These are phyloP conservation scores for Hedychridium roseum DNA, from an alignment of 2,888 invertebrate genomes.

Conservation along the genomic window DNA sequence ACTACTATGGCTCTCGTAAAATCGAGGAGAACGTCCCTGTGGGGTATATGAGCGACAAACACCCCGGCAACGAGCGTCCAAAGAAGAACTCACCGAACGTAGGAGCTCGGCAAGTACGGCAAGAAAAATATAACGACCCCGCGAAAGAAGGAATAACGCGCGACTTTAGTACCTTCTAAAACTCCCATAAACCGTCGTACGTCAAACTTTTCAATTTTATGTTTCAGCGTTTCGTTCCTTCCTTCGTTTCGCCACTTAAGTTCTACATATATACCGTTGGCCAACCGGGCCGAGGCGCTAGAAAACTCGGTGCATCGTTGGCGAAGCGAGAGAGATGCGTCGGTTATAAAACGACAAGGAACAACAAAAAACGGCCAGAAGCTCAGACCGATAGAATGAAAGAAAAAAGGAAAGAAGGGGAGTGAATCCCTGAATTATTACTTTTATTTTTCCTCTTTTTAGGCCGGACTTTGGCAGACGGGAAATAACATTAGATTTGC, in stretches of 20 bases:
- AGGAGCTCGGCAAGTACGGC: conserved; percentile 22
- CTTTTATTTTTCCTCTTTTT: conserved; percentile 5
- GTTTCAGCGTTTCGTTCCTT: conserved; percentile 46
- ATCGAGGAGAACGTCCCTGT: conserved; percentile 10
- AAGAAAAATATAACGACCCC: conserved; percentile 57
- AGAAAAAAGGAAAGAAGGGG: not conserved
- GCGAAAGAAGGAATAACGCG: conserved; percentile 55
- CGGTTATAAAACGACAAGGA: too few species aligned
- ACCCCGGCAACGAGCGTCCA: conserved; percentile 37
- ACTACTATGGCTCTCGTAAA: conserved; percentile 31
- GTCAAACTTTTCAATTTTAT: conserved; percentile 62
- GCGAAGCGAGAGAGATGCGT: conserved; percentile 11
- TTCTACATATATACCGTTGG: conserved; percentile 14
- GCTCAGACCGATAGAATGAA: conserved; percentile 4
- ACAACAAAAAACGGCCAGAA: conserved; percentile 5
- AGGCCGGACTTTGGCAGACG: too few species aligned
- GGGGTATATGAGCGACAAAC: conserved; percentile 45
- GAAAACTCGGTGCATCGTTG: conserved; percentile 18
- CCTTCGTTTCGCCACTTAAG: conserved; percentile 42
- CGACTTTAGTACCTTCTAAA: conserved; percentile 59
- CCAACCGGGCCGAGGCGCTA: conserved; percentile 9
- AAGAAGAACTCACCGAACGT: conserved; percentile 40
- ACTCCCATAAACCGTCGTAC: conserved; percentile 56
- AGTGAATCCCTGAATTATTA: conserved; percentile 27
- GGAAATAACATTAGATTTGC: too few species aligned